Evolutionary conservation across 2,888 invertebrate species (phyloP), one percentile per base, ranked within the genome.

Genomic region (Papilio protenor): DNA sequence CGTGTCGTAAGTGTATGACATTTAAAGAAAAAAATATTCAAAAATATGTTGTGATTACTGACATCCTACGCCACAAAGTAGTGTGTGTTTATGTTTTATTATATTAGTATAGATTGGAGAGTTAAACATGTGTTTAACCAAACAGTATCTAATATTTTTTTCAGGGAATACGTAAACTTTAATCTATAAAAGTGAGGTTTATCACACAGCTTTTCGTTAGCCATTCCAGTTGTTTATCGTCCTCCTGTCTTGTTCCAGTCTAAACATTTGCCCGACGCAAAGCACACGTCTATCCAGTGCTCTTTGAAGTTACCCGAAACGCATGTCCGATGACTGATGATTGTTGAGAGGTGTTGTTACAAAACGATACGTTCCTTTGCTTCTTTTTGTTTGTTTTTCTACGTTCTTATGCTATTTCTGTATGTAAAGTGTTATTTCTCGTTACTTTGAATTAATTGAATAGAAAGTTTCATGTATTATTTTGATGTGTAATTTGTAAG

Each of bases 251-350:
- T 45, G 45, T 52, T 78, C 49, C 16, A 71, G 76, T 76, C 75
- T 73, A 78, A 78, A 78, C 78, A 78, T 75, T 75, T 69, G 57
- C 11, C 21, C 49, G 4, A 52, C 77, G 74, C 18, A 59, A 73
- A 71, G 75, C 59, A 75, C 71, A 64, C 59, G 71, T 71, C 66
- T 75, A 75, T 72, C 72, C 49, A 57, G n/a, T 71, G 49, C 78
- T 64, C 75, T 75, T 78, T 78, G 78, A 78, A 73, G 78, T 73
- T 59, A 73, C 45, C 45, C 33, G 64, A 61, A 70, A 69, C 75
- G 52, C n/a, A 52, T 55, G 57, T 45, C 72, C 73, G 57, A 78
- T 73, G 78, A 78, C 33, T 76, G 78, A 77, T 57, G 77, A 73
- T 76, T 64, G 71, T 64, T 52, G 21, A 72, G 57, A 59, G 33